phyloP scores from a whole-genome alignment of 2,888 invertebrate genomes.

The Eupeodes latifasciatus region DNA sequence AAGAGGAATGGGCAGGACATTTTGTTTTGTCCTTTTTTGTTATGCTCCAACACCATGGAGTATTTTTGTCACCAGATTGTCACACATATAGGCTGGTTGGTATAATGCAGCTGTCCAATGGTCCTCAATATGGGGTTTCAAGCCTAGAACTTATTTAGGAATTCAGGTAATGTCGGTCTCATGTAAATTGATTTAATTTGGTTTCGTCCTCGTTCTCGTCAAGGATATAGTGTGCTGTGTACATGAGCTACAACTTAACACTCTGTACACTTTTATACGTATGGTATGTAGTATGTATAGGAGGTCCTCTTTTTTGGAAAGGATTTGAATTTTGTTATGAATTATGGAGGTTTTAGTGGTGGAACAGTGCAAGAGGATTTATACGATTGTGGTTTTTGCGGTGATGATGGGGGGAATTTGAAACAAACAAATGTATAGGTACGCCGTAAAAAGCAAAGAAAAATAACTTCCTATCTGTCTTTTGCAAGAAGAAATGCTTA shows the following conservation, averaged over 20 bases:
- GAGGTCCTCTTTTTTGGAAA: conserved; percentile 11
- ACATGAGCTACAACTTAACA: neutral
- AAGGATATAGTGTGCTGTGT: conserved; percentile 27
- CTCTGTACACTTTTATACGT: neutral
- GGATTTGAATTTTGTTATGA: conserved; percentile 58
- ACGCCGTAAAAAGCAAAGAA: neutral
- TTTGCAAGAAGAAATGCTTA: conserved; percentile 38
- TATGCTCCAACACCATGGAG: conserved; percentile 44
- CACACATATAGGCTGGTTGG: conserved; percentile 41
- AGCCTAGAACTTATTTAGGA: conserved; percentile 73
- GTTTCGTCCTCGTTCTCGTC: conserved; percentile 73
- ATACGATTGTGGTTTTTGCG: conserved; percentile 67
- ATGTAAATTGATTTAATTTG: conserved; percentile 76
- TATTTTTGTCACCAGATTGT: conserved; percentile 68
- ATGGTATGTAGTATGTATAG: neutral
- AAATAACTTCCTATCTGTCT: neutral
- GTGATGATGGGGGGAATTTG: neutral
- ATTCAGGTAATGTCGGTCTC: conserved; percentile 76
- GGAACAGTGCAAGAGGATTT: conserved; percentile 47
- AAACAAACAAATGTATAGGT: neutral
- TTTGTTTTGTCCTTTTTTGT: conserved; percentile 55
- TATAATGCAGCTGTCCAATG: conserved; percentile 13
- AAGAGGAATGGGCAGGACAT: neutral
- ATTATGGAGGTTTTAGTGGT: conserved; percentile 53
- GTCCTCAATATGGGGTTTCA: conserved; percentile 22